Percentiles rank a stretch among this genome's conserved stretches.
Evolutionary conservation across 2,113 vertebrate genomes (phyloP).

Genomic region (Crotalus viridis): DNA sequence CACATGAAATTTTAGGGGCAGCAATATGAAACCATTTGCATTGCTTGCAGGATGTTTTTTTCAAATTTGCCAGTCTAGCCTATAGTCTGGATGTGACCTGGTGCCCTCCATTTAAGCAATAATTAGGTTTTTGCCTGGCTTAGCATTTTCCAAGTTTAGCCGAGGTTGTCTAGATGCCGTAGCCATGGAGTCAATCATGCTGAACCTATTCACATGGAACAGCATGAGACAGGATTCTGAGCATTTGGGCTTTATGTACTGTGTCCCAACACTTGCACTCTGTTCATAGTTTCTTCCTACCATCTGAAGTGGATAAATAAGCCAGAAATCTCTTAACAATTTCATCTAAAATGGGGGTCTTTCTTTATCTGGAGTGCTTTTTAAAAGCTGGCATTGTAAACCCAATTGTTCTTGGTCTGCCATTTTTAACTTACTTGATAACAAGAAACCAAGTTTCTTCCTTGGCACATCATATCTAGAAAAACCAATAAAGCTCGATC

Average conservation of each 20-base stretch:
- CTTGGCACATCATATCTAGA: neutral
- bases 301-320: neutral
- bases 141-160: neutral
- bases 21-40: neutral
- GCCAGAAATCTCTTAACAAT: neutral
- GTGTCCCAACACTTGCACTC: neutral
- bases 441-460: neutral
- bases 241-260: neutral
- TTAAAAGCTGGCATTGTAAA: no score
- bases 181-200: neutral
- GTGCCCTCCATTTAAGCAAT: neutral
- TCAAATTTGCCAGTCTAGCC: neutral
- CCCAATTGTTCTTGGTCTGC: neutral
- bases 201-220: neutral
- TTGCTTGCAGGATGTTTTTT: neutral
- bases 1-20: neutral
- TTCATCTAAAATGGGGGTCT: neutral
- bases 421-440: neutral
- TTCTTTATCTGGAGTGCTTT: neutral
- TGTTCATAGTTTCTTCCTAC: neutral
- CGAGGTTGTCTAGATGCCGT: neutral
- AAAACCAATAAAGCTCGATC: neutral
- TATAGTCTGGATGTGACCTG: neutral
- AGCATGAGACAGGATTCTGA: neutral
- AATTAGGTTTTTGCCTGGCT: neutral